These are phyloP conservation scores for Hyposoter dolosus DNA, from an alignment of 2,888 invertebrate species.

Conservation along the genomic window DNA sequence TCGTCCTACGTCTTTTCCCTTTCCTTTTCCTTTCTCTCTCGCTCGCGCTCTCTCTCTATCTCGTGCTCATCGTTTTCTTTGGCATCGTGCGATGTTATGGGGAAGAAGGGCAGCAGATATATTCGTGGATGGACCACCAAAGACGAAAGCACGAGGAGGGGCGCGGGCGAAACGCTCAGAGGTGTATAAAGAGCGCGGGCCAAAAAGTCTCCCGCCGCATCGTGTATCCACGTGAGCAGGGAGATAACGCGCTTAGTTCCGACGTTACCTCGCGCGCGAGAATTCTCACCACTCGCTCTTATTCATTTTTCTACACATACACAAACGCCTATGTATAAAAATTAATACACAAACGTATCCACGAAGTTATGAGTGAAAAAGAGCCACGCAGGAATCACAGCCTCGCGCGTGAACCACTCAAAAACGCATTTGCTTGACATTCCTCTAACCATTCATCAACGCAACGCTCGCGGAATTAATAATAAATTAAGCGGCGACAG, in stretches of 20 bases:
- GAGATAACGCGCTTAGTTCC: slow-evolving; percentile 66
- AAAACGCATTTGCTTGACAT: slow-evolving; percentile 73
- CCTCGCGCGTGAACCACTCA: slow-evolving; percentile 66
- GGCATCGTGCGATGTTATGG: slow-evolving; percentile 60
- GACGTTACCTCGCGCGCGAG: slow-evolving; percentile 36
- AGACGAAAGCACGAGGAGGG: slow-evolving; percentile 67
- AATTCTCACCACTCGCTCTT: slow-evolving; percentile 33
- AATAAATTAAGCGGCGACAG: slow-evolving; percentile 77
- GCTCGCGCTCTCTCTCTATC: not conserved
- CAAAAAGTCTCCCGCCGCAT: slow-evolving; percentile 16
- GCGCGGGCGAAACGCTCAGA: slow-evolving; percentile 46
- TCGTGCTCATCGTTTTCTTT: slow-evolving; percentile 48
- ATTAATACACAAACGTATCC: not conserved
- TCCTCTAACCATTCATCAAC: slow-evolving; percentile 69
- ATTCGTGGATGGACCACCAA: slow-evolving; percentile 80
- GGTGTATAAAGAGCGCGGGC: slow-evolving; percentile 54
- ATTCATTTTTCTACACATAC: not conserved
- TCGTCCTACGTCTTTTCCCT: slow-evolving; percentile 50
- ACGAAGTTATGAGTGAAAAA: not conserved
- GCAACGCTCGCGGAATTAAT: slow-evolving; percentile 75
- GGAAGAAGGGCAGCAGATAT: slow-evolving; percentile 75
- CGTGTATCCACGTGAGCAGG: slow-evolving; percentile 15
- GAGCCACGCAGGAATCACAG: slow-evolving; percentile 16
- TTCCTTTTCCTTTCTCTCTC: slow-evolving; percentile 19
- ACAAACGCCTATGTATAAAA: not conserved